Evolutionary conservation across 2,113 vertebrate species (phyloP).

Genomic region (Murina feae): DNA sequence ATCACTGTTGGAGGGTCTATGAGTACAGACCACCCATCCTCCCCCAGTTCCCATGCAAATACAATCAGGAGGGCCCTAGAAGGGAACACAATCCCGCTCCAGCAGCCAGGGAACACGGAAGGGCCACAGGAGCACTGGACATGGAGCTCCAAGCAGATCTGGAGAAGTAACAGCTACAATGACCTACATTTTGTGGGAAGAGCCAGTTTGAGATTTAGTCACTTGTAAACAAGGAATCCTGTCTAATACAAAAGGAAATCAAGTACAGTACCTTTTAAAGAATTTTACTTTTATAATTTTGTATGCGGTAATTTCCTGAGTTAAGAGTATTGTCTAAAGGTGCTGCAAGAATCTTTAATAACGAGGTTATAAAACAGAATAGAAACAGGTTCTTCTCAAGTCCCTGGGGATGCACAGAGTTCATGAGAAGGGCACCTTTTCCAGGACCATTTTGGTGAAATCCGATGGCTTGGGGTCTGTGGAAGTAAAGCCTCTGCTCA

Average conservation of each 20-base stretch:
- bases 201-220: no score
- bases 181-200: no score
- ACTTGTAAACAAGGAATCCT: no score
- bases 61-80: not conserved
- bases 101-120: not conserved
- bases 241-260: no score
- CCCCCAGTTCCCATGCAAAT: not conserved
- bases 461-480: not conserved
- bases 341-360: not conserved
- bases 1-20: conserved; percentile 38
- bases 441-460: not conserved
- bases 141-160: not conserved
- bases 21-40: not conserved
- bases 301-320: not conserved
- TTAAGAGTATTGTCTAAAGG: not conserved
- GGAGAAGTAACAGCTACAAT: no score
- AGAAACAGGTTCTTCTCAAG: not conserved
- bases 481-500: not conserved
- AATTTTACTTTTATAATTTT: not conserved
- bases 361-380: conserved; percentile 6
- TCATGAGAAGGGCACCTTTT: not conserved
- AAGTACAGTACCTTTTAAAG: no score
- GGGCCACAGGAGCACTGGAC: not conserved
- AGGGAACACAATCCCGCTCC: not conserved
- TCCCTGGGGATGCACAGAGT: not conserved